Conservation (phyloP, 2,888 invertebrate genomes). For the Tipula confusa region DNA sequence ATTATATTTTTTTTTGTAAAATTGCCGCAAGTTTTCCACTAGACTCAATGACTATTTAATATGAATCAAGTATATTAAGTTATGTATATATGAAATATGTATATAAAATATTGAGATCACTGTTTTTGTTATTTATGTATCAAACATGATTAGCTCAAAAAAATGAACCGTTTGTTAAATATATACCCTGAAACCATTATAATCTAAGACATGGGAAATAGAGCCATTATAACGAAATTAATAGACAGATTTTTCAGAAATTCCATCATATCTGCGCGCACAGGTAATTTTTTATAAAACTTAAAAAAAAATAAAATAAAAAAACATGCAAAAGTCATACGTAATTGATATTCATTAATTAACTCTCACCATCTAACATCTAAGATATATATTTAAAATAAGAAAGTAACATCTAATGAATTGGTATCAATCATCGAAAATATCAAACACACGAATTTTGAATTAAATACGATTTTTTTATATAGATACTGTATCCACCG, state of each 20-base stretch:
- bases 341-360: slow-evolving; percentile 25
- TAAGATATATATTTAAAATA: slow-evolving; percentile 4
- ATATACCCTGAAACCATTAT: neutral
- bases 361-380: neutral
- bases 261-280: neutral
- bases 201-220: slow-evolving; percentile 4
- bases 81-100: neutral
- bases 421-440: slow-evolving; percentile 12
- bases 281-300: neutral
- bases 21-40: neutral
- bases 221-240: slow-evolving; percentile 9
- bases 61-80: neutral
- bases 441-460: slow-evolving; percentile 3
- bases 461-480: neutral
- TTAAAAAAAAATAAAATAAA: neutral
- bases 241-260: neutral
- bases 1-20: no score
- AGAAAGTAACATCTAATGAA: slow-evolving; percentile 25
- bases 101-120: neutral
- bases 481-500: slow-evolving; percentile 3
- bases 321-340: slow-evolving; percentile 1
- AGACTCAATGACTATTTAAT: neutral
- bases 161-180: neutral
- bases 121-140: neutral
- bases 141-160: neutral